phyloP scores from a whole-genome alignment of 2,797 vertebrate species.

The Orientallactaga sibirica region DNA sequence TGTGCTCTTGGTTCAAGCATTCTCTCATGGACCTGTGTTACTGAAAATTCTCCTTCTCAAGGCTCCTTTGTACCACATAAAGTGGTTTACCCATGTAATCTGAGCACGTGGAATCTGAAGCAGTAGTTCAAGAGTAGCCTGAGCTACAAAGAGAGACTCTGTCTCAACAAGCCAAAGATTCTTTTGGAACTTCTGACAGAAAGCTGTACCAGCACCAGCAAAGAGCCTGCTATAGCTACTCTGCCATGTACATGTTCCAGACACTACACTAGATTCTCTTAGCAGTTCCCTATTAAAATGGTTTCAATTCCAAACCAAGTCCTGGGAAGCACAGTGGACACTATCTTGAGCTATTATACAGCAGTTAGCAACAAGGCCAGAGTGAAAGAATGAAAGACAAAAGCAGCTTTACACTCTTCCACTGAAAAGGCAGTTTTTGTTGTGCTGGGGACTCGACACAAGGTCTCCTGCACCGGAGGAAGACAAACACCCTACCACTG shows the following conservation, averaged over 20 bases:
- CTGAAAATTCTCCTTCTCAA: conserved; percentile 52
- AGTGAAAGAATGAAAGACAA: conserved; percentile 19
- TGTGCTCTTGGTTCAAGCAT: background rate
- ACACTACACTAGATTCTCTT: conserved; percentile 49
- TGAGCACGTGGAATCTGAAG: background rate
- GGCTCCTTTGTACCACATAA: background rate
- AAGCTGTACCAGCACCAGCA: conserved; percentile 33
- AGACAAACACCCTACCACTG: background rate
- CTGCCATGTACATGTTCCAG: conserved; percentile 56
- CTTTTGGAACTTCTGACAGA: conserved; percentile 30
- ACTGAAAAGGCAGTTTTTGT: background rate
- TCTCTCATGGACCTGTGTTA: background rate
- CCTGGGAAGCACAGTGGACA: conserved; percentile 62
- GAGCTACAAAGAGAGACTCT: background rate
- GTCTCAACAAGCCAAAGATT: background rate
- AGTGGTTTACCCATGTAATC: background rate
- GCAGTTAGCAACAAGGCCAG: conserved; percentile 50
- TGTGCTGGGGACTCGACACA: background rate
- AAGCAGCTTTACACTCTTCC: conserved; percentile 63
- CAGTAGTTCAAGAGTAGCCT: background rate
- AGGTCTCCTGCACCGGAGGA: background rate
- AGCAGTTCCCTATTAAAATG: conserved; percentile 64
- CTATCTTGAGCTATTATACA: conserved; percentile 53
- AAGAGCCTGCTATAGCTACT: background rate
- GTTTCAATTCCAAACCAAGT: conserved; percentile 65